Evolutionary conservation across 2,888 invertebrate genomes (phyloP).

Genomic region (Polyommatus iphigenia): DNA sequence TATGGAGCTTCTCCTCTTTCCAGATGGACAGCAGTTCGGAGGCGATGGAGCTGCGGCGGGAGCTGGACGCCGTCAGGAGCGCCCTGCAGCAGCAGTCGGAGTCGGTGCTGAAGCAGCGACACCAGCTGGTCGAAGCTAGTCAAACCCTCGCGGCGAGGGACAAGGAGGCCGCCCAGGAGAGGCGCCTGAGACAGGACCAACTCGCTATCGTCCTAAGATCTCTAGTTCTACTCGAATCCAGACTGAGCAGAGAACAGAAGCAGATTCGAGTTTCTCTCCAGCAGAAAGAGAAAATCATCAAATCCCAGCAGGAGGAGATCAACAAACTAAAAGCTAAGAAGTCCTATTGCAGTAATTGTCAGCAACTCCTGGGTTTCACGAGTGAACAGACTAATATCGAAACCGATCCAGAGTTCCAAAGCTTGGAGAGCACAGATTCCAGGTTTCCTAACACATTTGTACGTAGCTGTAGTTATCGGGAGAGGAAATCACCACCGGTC

Average conservation of each 20-base stretch:
- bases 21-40: slow-evolving; percentile 85
- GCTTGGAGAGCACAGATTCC: slow-evolving; percentile 75
- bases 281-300: slow-evolving; percentile 86
- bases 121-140: slow-evolving; percentile 83
- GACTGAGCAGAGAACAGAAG: slow-evolving; percentile 86
- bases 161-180: slow-evolving; percentile 81
- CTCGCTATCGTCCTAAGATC: slow-evolving; percentile 85
- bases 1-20: slow-evolving; percentile 55
- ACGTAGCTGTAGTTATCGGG: slow-evolving; percentile 75
- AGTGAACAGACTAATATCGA: slow-evolving; percentile 78
- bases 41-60: slow-evolving; percentile 79
- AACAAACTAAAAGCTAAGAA: slow-evolving; percentile 80
- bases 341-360: slow-evolving; percentile 74
- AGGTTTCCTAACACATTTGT: slow-evolving; percentile 73
- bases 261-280: slow-evolving; percentile 84
- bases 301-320: slow-evolving; percentile 85
- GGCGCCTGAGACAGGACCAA: slow-evolving; percentile 84
- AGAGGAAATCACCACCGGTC: slow-evolving; percentile 73
- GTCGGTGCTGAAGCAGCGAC: slow-evolving; percentile 83
- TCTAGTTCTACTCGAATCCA: slow-evolving; percentile 85
- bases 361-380: slow-evolving; percentile 74
- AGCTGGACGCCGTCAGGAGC: slow-evolving; percentile 84
- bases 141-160: slow-evolving; percentile 81
- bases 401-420: slow-evolving; percentile 77
- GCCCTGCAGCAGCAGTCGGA: slow-evolving; percentile 83